Base-by-base conservation (phyloP, 2,888 invertebrate species). In the Atherix ibis region DNA sequence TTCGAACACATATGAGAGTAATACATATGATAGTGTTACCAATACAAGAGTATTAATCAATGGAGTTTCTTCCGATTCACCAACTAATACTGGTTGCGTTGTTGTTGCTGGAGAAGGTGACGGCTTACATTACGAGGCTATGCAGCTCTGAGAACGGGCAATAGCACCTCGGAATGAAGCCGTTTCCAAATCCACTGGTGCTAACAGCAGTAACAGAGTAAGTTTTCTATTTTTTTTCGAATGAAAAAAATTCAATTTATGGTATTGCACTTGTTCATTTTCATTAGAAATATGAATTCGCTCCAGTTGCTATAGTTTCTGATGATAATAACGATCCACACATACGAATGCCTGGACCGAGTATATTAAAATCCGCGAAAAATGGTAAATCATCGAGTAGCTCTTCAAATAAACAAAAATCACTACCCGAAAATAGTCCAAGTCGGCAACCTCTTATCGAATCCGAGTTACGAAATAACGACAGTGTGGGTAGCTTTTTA, bases 141-240 rank as follows among this genome's bases (percentile, higher is more conserved):
- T 56, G 50, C 56, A 56, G 46, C 56, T 70, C 52, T 67, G 71
- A 51, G 70, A 70, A 55, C 68, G 68, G 39, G 67, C 66, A 40
- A 62, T 62, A 48, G 64, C 65, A 63, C 63, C 64, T 53, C 40
- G 22, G 22, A 10, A 22, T 10, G 10, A 22, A 22, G 10, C 10
- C 6, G 22, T 22, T 22, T 22, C 10, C 22, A 22, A 22, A 22
- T 22, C 22, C 22, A 22, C 6, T 8, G 6, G 10, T 22, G 22
- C 10, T 22, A 22, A 10, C 22, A 6, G n/a, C n/a, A n/a, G n/a
- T n/a, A n/a, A n/a, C n/a, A n/a, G n/a, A 10, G 10, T 10, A 22
- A 6, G 10, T 22, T 22, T 22, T 22, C 10, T 22, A 22, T 22
- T 22, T 22, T 8, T 8, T 8, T 22, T n/a, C n/a, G n/a, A 22